These are phyloP conservation scores for Ibidorhyncha struthersii DNA, from an alignment of 2,113 vertebrate genomes.

Conservation along the genomic window DNA sequence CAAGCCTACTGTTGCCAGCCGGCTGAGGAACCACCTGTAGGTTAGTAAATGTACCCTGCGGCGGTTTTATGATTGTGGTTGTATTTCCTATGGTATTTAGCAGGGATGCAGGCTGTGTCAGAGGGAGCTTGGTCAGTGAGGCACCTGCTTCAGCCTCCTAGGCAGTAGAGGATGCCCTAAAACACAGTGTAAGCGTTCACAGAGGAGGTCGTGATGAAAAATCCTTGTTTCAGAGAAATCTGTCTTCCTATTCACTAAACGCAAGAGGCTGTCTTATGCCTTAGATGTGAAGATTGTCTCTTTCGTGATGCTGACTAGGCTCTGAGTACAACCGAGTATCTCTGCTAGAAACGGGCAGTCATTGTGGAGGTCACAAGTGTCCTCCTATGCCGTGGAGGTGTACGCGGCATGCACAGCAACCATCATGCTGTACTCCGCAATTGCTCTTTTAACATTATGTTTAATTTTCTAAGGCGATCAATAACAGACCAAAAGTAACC, in stretches of 20 bases:
- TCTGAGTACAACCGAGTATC: neutral
- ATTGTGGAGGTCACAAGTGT: neutral
- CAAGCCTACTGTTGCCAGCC: neutral
- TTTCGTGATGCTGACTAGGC: neutral
- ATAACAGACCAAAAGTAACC: neutral
- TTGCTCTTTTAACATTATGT: neutral
- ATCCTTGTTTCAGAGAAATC: neutral
- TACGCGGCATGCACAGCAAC: neutral
- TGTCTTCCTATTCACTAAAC: neutral
- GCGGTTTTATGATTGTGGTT: neutral
- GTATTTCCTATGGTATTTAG: neutral
- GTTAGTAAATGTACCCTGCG: neutral
- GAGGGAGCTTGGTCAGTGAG: neutral
- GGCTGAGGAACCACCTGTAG: neutral
- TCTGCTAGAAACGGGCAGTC: neutral
- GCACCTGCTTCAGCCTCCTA: neutral
- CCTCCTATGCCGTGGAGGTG: accelerated
- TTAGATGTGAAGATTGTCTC: neutral
- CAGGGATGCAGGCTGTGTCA: neutral
- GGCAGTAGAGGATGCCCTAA: neutral
- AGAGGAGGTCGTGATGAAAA: neutral
- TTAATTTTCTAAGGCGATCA: neutral
- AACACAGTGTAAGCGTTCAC: accelerated
- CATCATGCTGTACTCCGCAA: accelerated
- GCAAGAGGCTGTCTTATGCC: neutral